Evolutionary conservation across 1,140 invertebrate species (phyloP), one percentile per base, ranked within the genome.

Genomic region (Diuraphis noxia): DNA sequence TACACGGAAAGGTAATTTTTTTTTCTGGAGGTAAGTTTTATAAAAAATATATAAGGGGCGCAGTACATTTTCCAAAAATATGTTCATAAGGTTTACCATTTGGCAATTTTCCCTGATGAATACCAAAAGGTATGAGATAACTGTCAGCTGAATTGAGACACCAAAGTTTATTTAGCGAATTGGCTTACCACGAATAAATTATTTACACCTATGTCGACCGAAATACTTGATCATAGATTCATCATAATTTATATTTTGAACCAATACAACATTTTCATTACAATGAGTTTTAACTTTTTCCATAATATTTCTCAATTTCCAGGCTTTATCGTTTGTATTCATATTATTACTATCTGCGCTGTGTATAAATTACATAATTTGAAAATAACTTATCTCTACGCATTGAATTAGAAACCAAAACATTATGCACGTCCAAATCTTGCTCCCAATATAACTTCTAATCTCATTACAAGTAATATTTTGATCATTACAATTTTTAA

Each of bases 401-500:
- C 87, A 89, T 77, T 0, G 56, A 30, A 40, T 77, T 46, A 77
- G 25, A 81, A 40, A 90, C 36, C 1, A 46, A 41, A 41, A 77
- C 0, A 81, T 90, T 90, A 0, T 46, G 30, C 25, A 90, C 30
- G 8, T 90, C 88, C 6, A 77, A 8, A 30, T 77, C 40, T 77
- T 72, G 41, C 10, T 90, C 56, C 88, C 56, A 90, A 90, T 90
- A 49, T 72, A 77, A 49, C 77, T 77, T 25, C 88, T 19, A 10
- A n/a, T 77, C 17, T 72, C 8, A 43, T 56, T 36, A 19, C 9
- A 34, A 90, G 88, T 90, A 81, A 90, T 90, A 49, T 90, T 90
- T 43, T 41, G 88, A 90, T 90, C 77, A 23, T 72, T 49, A 19
- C 19, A 77, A 81, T 90, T 72, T 38, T 34, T 43, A 90, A 90